Percentiles rank a stretch among this genome's conserved stretches.
These are phyloP conservation scores for Vesta saturnalis DNA, from an alignment of 2,888 invertebrate genomes.

Conservation along the genomic window DNA sequence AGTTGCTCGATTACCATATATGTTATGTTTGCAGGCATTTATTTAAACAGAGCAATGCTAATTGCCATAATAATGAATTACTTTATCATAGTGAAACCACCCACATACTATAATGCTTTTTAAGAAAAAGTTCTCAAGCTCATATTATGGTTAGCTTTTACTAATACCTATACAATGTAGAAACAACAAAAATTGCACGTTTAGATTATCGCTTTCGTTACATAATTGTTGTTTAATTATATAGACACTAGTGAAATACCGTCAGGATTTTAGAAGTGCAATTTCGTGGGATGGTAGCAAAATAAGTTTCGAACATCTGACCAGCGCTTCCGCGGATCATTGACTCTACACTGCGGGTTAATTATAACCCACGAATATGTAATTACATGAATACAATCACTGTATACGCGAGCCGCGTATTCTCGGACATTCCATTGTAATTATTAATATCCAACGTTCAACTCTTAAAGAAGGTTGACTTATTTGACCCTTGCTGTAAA, in stretches of 20 bases:
- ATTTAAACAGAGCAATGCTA: conserved; percentile 9
- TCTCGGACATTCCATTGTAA: conserved; percentile 51
- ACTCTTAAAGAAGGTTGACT: conserved; percentile 43
- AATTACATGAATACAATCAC: conserved; percentile 62
- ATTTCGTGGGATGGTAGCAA: conserved; percentile 40
- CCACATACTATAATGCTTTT: conserved; percentile 14
- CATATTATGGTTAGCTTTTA: neutral
- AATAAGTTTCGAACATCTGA: conserved; percentile 43
- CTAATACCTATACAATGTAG: conserved; percentile 11
- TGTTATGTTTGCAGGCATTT: conserved; percentile 3
- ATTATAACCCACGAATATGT: conserved; percentile 63
- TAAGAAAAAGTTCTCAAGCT: conserved; percentile 12
- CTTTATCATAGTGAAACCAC: conserved; percentile 26
- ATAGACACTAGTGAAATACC: conserved; percentile 29
- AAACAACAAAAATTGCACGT: conserved; percentile 25
- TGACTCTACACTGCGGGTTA: conserved; percentile 58
- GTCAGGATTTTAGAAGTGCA: conserved; percentile 35
- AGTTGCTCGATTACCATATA: neutral
- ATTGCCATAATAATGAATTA: conserved; percentile 16
- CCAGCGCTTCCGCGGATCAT: conserved; percentile 55
- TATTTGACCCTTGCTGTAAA: conserved; percentile 44
- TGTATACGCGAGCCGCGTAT: conserved; percentile 53
- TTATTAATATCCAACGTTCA: conserved; percentile 48
- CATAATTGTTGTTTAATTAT: conserved; percentile 38
- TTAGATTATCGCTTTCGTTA: conserved; percentile 27